phyloP scores from a whole-genome alignment of 2,113 vertebrate genomes.

The Marcusenius ussheri region DNA sequence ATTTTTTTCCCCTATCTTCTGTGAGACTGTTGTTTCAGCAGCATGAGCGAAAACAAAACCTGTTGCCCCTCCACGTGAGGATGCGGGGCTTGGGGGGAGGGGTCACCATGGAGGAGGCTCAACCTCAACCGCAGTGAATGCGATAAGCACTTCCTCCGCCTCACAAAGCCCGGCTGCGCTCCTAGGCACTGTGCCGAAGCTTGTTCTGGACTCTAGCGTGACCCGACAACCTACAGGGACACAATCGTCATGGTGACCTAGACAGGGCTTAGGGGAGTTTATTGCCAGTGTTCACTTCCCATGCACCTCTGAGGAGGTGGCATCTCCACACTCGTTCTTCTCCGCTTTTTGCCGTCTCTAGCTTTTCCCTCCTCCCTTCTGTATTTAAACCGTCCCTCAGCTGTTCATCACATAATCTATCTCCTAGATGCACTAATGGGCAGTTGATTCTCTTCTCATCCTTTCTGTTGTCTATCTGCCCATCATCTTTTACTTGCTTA shows the following conservation, averaged over 20 bases:
- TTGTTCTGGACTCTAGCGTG: slow-evolving; percentile 10
- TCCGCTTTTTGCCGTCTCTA: neutral
- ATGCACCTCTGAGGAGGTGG: slow-evolving; percentile 4
- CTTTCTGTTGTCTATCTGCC: neutral
- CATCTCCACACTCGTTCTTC: neutral
- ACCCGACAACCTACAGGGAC: slow-evolving; percentile 12
- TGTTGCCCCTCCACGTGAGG: neutral
- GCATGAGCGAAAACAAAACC: neutral
- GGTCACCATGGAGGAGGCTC: neutral
- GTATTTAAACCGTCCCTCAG: neutral
- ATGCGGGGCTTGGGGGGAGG: neutral
- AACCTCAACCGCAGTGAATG: slow-evolving; percentile 4
- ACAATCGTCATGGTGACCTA: slow-evolving; percentile 22
- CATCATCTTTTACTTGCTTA: neutral
- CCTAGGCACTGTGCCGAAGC: neutral
- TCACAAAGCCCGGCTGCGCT: neutral
- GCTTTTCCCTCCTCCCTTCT: neutral
- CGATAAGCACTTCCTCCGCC: slow-evolving; percentile 21
- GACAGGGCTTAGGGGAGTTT: slow-evolving; percentile 1
- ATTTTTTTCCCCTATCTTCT: neutral
- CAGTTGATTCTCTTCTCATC: neutral
- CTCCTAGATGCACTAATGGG: neutral
- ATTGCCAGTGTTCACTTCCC: slow-evolving; percentile 22
- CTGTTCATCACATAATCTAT: neutral
- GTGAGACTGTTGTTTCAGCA: slow-evolving; percentile 2